Conservation (phyloP, 35 echinoderm and acorn worm genomes). For the Anneissia japonica region DNA sequence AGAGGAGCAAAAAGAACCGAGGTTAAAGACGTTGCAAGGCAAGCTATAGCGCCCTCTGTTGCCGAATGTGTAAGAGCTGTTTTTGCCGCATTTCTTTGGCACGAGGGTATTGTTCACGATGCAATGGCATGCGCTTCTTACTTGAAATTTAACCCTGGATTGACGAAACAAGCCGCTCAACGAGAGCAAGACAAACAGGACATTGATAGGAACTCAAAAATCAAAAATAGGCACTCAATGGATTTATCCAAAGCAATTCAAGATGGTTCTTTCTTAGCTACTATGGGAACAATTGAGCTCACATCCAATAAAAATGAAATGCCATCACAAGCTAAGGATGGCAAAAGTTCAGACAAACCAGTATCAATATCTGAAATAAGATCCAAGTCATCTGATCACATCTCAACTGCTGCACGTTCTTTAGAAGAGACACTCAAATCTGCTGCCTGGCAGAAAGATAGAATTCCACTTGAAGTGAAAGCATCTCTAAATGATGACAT, state of each 20-base stretch:
- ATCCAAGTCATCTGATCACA: background rate
- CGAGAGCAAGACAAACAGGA: slow-evolving; percentile 24
- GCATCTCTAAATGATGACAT: background rate
- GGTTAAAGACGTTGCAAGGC: slow-evolving; percentile 56
- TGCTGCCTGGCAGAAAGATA: background rate
- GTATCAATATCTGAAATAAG: background rate
- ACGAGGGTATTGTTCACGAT: slow-evolving; percentile 83
- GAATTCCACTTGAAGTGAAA: background rate
- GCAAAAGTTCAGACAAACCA: background rate
- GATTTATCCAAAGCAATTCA: slow-evolving; percentile 75
- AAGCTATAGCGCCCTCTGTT: slow-evolving; percentile 83
- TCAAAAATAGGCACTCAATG: slow-evolving; percentile 97
- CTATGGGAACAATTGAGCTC: slow-evolving; percentile 4
- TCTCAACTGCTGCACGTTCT: background rate
- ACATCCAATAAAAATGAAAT: slow-evolving; percentile 59
- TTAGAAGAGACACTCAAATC: background rate
- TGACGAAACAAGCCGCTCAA: slow-evolving; percentile 64
- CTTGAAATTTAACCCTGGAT: slow-evolving; percentile 69
- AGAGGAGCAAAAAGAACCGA: slow-evolving; percentile 25
- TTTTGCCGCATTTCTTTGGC: slow-evolving; percentile 93
- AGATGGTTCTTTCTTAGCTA: slow-evolving; percentile 27
- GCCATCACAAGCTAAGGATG: background rate
- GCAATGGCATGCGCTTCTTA: slow-evolving; percentile 98
- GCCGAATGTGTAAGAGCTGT: slow-evolving; percentile 81
- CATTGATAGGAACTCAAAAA: slow-evolving; percentile 50